These are phyloP conservation scores for Misgurnus anguillicaudatus DNA, from an alignment of 2,113 vertebrate species.

Conservation along the genomic window DNA sequence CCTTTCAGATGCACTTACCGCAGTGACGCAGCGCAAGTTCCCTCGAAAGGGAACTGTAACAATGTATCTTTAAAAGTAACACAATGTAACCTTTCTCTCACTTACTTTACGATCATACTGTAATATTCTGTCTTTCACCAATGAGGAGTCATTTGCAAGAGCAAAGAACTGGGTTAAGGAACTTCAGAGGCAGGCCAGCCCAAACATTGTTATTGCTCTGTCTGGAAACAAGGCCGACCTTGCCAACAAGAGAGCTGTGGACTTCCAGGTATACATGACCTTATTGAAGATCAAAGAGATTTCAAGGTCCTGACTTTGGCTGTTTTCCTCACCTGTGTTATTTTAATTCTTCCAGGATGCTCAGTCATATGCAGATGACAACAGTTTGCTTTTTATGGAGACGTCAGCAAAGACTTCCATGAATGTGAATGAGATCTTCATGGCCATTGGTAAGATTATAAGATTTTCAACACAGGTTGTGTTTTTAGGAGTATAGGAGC, in stretches of 20 bases:
- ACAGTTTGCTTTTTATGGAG: conserved; percentile 98
- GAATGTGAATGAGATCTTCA: conserved; percentile 99
- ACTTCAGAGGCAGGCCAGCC: conserved; percentile 97
- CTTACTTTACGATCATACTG: too few species aligned
- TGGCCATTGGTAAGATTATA: conserved; percentile 92
- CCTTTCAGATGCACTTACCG: too few species aligned
- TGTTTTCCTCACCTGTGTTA: conserved; percentile 3
- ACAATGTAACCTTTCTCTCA: too few species aligned
- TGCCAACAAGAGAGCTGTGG: conserved; percentile 94
- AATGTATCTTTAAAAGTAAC: too few species aligned
- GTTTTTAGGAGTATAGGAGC: too few species aligned
- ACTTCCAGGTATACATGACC: conserved; percentile 86
- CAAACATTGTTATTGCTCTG: conserved; percentile 97
- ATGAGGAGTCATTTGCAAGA: conserved; percentile 94
- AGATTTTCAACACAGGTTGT: neutral
- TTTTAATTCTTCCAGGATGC: conserved; percentile 82
- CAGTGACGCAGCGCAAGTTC: too few species aligned
- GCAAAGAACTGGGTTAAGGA: conserved; percentile 99
- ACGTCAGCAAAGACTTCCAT: conserved; percentile 97
- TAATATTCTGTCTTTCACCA: conserved; percentile 48
- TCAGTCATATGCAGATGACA: conserved; percentile 96
- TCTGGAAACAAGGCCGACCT: conserved; percentile 98
- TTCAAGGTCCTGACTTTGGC: neutral
- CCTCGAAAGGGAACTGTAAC: too few species aligned
- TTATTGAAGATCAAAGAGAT: neutral